Base-by-base conservation (phyloP, 2,113 vertebrate species). In the Sphyrna mokarran region DNA sequence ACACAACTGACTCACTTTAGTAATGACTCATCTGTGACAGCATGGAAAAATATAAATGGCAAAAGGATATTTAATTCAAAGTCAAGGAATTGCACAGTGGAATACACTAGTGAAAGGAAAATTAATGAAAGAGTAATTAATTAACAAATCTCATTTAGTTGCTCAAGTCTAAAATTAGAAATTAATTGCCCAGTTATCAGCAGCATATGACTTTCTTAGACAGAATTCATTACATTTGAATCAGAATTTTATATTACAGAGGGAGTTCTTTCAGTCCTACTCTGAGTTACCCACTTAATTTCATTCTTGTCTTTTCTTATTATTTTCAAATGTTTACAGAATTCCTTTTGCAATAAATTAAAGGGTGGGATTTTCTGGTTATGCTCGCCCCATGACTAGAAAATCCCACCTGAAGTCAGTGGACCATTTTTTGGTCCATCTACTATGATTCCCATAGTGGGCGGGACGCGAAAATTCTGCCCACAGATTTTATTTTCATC, bases 151-250 rank as follows among this genome's bases (percentile, higher is more conserved):
- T 68, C 61, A 93, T 93, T 93, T n/a, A 33, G 90, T 68, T 93
- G 61, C 90, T 37, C 58, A 66, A 43, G 91, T 94, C n/a, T 94
- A 37, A 94, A 94, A 94, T 94, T 37, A 94, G 1, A 69, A 94
- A 69, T 63, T 94, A 94, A 69, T 94, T 94, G 91, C n/a, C 48
- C n/a, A 40, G 66, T 94, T 94, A 69, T 69, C 37, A 11, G 91
- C 29, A 69, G 40, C 37, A 68, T 94, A 40, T 66, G 20, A 48
- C 26, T 43, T 86, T 86, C 83, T 86, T 86, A 48, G 43, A 23
- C 83, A 86, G 72, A 61, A 54, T 89, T 89, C 48, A 58, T 61
- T 33, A 54, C 3, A 10, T 58, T 11, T 4, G 54, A 58, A 76
- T 76, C 72, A 33, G 72, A 76, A 26, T 76, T 76, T 76, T 76